Conservation (phyloP, 1,140 invertebrate species). For the Argopecten irradians region DNA sequence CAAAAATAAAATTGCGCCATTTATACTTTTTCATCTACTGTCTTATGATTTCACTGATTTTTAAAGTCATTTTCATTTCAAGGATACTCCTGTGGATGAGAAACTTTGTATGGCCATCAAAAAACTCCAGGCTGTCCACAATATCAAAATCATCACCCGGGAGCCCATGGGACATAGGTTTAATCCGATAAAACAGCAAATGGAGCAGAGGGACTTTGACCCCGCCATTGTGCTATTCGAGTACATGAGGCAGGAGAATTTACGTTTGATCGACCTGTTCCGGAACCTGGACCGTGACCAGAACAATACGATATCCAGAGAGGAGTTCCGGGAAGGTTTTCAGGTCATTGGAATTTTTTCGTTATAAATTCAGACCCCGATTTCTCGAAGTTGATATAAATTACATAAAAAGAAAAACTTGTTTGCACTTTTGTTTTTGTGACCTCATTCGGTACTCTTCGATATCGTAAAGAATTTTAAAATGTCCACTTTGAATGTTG, state of each 20-base stretch:
- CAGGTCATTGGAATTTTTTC: conserved; percentile 51
- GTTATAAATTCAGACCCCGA: too few relatives aligned
- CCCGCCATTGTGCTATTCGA: conserved; percentile 67
- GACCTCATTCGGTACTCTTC: too few relatives aligned
- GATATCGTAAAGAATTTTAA: too few relatives aligned
- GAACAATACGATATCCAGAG: conserved; percentile 62
- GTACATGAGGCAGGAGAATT: conserved; percentile 66
- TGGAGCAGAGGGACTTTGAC: conserved; percentile 37
- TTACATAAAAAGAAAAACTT: too few relatives aligned
- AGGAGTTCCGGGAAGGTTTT: conserved; percentile 65
- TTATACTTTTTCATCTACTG: not conserved
- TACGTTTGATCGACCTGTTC: conserved; percentile 66
- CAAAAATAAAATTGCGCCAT: too few relatives aligned
- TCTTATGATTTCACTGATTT: not conserved
- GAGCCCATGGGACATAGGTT: conserved; percentile 37
- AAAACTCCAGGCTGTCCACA: conserved; percentile 41
- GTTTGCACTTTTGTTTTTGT: too few relatives aligned
- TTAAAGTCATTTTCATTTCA: not conserved
- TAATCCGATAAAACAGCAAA: not conserved
- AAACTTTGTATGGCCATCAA: conserved; percentile 53
- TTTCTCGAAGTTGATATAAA: too few relatives aligned
- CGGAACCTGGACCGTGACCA: conserved; percentile 67
- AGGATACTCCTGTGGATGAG: conserved; percentile 60
- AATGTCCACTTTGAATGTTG: too few relatives aligned
- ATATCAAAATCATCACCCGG: conserved; percentile 52